phyloP scores from a whole-genome alignment of 1,140 invertebrate genomes.

The Euglossa dilemma region DNA sequence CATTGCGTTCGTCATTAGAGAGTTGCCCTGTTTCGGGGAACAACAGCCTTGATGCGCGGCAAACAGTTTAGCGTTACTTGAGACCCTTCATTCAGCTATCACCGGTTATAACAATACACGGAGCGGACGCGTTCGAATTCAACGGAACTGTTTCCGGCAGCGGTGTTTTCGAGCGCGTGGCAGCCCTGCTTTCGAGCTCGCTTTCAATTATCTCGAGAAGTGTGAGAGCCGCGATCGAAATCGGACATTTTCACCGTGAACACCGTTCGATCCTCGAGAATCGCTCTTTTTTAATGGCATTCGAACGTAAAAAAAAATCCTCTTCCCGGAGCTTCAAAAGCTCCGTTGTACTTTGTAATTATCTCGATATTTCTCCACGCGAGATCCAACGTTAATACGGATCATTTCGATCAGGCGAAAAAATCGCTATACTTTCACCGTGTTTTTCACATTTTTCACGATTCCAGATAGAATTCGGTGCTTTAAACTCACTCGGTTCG shows the following conservation, averaged over 20 bases:
- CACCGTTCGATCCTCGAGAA: too few relatives aligned
- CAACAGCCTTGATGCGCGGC: neutral
- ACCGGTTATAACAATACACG: neutral
- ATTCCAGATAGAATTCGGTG: too few relatives aligned
- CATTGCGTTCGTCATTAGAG: neutral
- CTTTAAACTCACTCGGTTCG: too few relatives aligned
- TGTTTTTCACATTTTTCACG: too few relatives aligned
- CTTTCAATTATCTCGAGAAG: constrained; percentile 21
- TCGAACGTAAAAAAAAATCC: neutral
- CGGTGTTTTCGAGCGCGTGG: neutral
- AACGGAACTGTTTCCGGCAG: constrained; percentile 9
- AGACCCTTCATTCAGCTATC: neutral
- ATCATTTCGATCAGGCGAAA: neutral
- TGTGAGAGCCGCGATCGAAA: neutral
- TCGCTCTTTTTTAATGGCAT: neutral
- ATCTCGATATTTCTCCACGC: neutral
- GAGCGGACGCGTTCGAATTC: neutral
- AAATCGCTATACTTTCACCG: too few relatives aligned
- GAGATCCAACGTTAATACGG: neutral
- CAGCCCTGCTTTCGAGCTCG: neutral
- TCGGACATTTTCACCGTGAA: neutral
- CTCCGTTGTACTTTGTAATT: neutral
- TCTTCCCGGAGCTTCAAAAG: neutral
- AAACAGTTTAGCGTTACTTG: constrained; percentile 5
- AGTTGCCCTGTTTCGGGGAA: neutral